Conservation (phyloP, 1,140 invertebrate species). For the Cherax destructor region DNA sequence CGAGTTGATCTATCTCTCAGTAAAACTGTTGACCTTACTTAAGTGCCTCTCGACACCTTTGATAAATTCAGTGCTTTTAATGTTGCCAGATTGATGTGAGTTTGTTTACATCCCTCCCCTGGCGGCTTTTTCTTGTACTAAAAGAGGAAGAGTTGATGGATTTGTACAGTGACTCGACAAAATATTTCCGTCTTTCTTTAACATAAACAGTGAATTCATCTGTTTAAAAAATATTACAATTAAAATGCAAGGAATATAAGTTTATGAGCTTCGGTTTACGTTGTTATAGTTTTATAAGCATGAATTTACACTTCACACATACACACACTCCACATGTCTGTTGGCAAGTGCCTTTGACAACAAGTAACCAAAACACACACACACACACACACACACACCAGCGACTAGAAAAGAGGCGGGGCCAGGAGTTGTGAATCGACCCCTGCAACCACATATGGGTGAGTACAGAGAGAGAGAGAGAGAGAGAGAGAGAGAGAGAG, state of each 20-base stretch:
- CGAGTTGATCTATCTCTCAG: not conserved
- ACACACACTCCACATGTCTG: not conserved
- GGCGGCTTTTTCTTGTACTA: too few relatives aligned
- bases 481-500: not conserved
- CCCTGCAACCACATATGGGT: not conserved
- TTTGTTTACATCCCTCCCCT: too few relatives aligned
- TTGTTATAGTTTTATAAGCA: not conserved
- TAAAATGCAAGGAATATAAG: too few relatives aligned
- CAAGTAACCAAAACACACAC: not conserved
- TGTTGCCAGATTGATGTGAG: not conserved
- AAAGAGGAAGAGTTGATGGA: too few relatives aligned
- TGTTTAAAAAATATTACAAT: too few relatives aligned
- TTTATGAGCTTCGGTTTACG: too few relatives aligned
- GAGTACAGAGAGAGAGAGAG: not conserved
- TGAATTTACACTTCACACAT: slow-evolving; percentile 3
- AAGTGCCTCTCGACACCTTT: not conserved
- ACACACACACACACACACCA: not conserved
- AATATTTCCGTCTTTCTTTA: too few relatives aligned
- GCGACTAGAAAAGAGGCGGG: too few relatives aligned
- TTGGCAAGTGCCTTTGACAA: too few relatives aligned
- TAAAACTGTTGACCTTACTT: not conserved
- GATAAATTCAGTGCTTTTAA: slow-evolving; percentile 10
- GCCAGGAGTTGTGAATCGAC: too few relatives aligned
- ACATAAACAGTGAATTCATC: too few relatives aligned
- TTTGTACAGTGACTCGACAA: too few relatives aligned